Conservation (phyloP, 2,797 vertebrate genomes). For the Pseudochromis fuscus region DNA sequence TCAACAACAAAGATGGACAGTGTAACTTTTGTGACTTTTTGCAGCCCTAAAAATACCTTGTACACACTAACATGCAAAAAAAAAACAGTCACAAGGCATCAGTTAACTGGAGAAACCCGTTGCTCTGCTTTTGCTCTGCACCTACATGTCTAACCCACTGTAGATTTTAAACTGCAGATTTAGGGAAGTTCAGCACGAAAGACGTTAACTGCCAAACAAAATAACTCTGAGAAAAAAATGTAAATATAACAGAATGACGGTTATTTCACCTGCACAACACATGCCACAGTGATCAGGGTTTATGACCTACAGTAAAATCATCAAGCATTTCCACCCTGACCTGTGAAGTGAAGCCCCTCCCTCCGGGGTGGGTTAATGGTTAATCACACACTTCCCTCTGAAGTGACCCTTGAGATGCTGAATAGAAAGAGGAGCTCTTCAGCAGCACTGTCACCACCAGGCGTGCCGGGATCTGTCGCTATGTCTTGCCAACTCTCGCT, state of each 20-base stretch:
- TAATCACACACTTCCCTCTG: slow-evolving; percentile 40
- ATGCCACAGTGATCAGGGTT: slow-evolving; percentile 27
- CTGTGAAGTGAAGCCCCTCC: slow-evolving; percentile 40
- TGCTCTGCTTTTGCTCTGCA: slow-evolving; percentile 3
- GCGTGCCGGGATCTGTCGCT: slow-evolving; percentile 18
- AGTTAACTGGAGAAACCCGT: neutral
- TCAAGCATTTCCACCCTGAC: slow-evolving; percentile 39
- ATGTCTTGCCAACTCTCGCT: neutral
- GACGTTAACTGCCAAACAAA: neutral
- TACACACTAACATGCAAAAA: neutral
- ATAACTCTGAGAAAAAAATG: neutral
- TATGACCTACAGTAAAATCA: slow-evolving; percentile 55
- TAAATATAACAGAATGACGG: slow-evolving; percentile 10
- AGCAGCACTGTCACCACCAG: neutral
- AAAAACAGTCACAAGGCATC: neutral
- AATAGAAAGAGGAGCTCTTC: slow-evolving; percentile 6
- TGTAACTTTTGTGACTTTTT: neutral
- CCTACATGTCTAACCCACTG: neutral
- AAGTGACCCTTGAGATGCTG: slow-evolving; percentile 35
- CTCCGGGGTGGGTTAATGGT: slow-evolving; percentile 17
- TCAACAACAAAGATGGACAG: too few species aligned
- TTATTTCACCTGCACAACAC: slow-evolving; percentile 38
- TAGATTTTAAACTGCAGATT: neutral
- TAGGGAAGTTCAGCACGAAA: neutral
- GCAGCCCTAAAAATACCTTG: neutral